Percentiles rank a stretch among this genome's conserved stretches.
Evolutionary conservation across 2,797 vertebrate genomes (phyloP).

Genomic region (Pygocentrus nattereri): DNA sequence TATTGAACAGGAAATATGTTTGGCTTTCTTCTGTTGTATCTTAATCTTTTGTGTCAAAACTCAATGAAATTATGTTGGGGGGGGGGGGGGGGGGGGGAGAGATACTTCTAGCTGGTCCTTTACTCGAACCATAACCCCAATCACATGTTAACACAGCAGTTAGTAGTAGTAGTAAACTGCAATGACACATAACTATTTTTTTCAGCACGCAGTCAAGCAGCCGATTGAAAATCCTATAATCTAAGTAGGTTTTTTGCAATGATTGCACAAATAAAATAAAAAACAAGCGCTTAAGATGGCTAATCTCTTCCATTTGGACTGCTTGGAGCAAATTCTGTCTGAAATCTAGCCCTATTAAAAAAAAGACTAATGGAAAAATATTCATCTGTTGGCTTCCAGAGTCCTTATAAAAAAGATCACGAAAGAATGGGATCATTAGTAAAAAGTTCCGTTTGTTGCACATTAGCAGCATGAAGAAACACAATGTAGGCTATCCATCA

Average conservation of each 20-base stretch:
- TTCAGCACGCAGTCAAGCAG: background rate
- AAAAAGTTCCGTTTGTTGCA: background rate
- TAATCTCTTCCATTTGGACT: slow-evolving; percentile 53
- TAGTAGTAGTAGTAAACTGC: no score
- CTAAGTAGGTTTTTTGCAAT: slow-evolving; percentile 31
- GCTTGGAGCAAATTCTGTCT: slow-evolving; percentile 42
- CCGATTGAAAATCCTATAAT: slow-evolving; percentile 41
- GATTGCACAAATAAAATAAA: no score
- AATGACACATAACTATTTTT: background rate
- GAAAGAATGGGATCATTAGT: slow-evolving; percentile 1
- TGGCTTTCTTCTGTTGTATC: background rate
- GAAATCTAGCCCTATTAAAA: slow-evolving; percentile 33
- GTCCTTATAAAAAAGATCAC: slow-evolving; percentile 12
- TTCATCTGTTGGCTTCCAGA: slow-evolving; percentile 35
- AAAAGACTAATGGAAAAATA: slow-evolving; percentile 33
- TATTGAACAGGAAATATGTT: background rate
- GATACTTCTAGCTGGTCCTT: background rate
- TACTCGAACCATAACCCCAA: background rate
- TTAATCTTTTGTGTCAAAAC: background rate
- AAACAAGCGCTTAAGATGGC: slow-evolving; percentile 17
- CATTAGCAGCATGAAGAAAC: slow-evolving; percentile 21
- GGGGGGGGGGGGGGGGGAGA: background rate
- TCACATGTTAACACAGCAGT: background rate
- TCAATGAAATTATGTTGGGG: background rate
- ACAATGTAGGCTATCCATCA: slow-evolving; percentile 26